These are phyloP conservation scores for Rousettus madagascariensis DNA, from an alignment of 2,797 vertebrate species.

Conservation along the genomic window DNA sequence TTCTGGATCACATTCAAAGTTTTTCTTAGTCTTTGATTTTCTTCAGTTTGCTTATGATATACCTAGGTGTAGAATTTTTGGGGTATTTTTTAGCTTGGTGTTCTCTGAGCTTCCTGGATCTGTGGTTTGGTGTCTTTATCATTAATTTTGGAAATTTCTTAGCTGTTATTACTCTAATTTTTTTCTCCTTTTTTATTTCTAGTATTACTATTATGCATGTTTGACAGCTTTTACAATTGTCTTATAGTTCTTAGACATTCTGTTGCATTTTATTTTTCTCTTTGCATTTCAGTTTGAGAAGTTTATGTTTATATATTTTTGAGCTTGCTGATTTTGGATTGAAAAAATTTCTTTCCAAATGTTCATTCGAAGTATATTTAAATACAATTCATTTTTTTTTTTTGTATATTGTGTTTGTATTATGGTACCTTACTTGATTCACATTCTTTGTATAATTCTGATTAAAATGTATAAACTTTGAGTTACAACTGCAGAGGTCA, in stretches of 20 bases:
- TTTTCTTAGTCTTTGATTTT: neutral
- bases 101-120: neutral
- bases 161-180: neutral
- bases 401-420: neutral
- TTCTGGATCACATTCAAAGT: neutral
- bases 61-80: neutral
- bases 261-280: neutral
- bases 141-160: neutral
- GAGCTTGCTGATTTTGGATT: neutral
- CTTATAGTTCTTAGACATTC: neutral
- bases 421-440: neutral
- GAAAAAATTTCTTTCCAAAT: neutral
- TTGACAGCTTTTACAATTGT: neutral
- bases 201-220: neutral
- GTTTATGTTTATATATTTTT: neutral
- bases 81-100: neutral
- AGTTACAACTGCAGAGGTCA: neutral
- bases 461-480: slow-evolving; percentile 12
- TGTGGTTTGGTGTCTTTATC: neutral
- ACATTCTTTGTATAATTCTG: neutral
- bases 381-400: neutral
- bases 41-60: neutral
- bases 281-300: neutral
- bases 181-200: neutral
- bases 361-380: neutral